Percentiles rank a stretch among this genome's conserved stretches.
Evolutionary conservation across 2,797 vertebrate genomes (phyloP).

Genomic region (Falco novaeseelandiae): DNA sequence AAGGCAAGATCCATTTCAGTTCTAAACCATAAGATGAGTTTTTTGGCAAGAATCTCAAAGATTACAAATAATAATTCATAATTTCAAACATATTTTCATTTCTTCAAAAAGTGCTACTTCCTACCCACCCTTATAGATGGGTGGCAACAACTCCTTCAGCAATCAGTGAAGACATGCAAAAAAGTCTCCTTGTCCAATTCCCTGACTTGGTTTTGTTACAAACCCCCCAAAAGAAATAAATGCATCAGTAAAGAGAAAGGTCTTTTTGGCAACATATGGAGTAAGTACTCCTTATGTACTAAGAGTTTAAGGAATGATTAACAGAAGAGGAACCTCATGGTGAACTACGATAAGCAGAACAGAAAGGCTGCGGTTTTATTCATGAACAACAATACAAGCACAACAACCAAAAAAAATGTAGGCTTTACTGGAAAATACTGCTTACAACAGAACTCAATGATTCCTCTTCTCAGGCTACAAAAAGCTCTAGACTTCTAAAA

Average conservation of each 20-base stretch:
- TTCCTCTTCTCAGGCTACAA: neutral
- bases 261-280: neutral
- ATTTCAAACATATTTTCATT: neutral
- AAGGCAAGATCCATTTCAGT: neutral
- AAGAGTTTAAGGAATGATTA: neutral
- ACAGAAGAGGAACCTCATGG: neutral
- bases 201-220: neutral
- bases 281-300: neutral
- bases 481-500: neutral
- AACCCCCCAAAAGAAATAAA: neutral
- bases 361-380: neutral
- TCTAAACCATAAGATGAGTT: neutral
- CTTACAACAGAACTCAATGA: neutral
- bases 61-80: neutral
- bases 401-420: neutral
- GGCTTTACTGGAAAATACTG: neutral
- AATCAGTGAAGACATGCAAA: neutral
- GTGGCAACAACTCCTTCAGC: neutral
- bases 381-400: neutral
- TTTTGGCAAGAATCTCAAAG: neutral
- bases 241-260: neutral
- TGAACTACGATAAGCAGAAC: neutral
- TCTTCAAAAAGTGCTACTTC: neutral
- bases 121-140: neutral
- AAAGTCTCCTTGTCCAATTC: neutral